These are phyloP conservation scores for Choristoneura fumiferana DNA, from an alignment of 1,140 invertebrate species.

Conservation along the genomic window DNA sequence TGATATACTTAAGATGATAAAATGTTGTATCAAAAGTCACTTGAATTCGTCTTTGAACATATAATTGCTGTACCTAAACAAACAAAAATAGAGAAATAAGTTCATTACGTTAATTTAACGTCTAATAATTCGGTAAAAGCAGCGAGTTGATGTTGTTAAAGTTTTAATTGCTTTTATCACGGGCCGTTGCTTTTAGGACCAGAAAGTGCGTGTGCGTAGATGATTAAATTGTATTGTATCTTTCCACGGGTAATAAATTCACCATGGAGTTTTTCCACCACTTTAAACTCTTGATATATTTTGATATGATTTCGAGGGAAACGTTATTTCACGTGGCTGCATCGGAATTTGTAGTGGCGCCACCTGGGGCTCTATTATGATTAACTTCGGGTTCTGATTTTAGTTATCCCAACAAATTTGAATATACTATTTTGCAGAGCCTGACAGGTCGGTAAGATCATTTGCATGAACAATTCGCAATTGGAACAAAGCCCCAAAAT, in stretches of 20 bases:
- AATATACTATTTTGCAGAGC: slow-evolving; percentile 14
- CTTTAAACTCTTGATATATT: not conserved
- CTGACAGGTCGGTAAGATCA: slow-evolving; percentile 12
- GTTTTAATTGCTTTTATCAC: slow-evolving; percentile 75
- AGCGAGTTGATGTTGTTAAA: slow-evolving; percentile 64
- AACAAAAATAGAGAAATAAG: not conserved
- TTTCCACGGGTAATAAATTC: slow-evolving; percentile 36
- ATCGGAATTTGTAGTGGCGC: slow-evolving; percentile 9
- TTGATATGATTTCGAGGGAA: not conserved
- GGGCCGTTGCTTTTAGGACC: slow-evolving; percentile 62
- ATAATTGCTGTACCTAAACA: too few relatives aligned
- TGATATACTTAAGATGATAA: too few relatives aligned
- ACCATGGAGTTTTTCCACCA: not conserved
- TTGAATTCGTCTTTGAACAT: too few relatives aligned
- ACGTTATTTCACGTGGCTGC: not conserved
- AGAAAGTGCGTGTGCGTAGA: slow-evolving; percentile 58
- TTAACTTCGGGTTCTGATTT: slow-evolving; percentile 17
- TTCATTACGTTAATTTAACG: slow-evolving; percentile 24
- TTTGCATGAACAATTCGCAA: slow-evolving; percentile 13
- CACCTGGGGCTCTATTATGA: slow-evolving; percentile 15
- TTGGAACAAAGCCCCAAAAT: not conserved
- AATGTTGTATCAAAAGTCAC: too few relatives aligned
- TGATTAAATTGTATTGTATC: slow-evolving; percentile 64
- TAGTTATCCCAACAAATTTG: slow-evolving; percentile 18
- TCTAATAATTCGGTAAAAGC: slow-evolving; percentile 50